Conservation (phyloP, 2,797 vertebrate species). For the Natrix natrix region DNA sequence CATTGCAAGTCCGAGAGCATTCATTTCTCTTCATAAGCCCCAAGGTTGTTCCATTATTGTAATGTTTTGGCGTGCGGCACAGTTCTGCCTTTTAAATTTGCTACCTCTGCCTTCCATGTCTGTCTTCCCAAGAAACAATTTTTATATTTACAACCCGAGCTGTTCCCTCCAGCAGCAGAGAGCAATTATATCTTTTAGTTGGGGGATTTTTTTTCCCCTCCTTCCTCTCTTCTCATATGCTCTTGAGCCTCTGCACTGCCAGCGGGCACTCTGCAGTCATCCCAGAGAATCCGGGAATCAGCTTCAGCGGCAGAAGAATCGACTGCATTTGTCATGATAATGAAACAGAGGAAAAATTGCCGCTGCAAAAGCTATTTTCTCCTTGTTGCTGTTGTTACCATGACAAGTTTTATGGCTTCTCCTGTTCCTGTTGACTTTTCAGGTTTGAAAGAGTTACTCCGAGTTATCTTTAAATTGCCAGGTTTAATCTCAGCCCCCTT, state of each 20-base stretch:
- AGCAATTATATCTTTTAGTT: conserved; percentile 12
- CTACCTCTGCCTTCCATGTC: background rate
- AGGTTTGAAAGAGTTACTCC: background rate
- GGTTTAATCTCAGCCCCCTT: conserved; percentile 36
- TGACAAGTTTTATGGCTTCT: conserved; percentile 37
- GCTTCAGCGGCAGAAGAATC: background rate
- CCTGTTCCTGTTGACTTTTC: background rate
- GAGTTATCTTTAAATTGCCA: background rate
- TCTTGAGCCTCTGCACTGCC: conserved; percentile 18
- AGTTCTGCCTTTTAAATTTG: background rate
- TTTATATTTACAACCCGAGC: background rate
- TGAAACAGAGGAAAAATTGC: conserved; percentile 33
- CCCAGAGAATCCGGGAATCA: background rate
- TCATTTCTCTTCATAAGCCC: background rate
- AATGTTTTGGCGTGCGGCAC: background rate
- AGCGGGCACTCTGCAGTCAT: background rate
- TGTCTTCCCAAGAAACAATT: background rate
- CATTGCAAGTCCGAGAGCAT: background rate
- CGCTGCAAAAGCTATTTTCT: conserved; percentile 5
- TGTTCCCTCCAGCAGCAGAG: background rate
- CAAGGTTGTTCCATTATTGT: background rate
- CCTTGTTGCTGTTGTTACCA: background rate
- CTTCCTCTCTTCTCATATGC: background rate
- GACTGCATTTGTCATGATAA: conserved; percentile 13
- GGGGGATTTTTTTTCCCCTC: background rate